Percentiles rank a stretch among this genome's conserved stretches.
Conservation (phyloP, 1,140 invertebrate species). For the Drosophila oshimai region DNA sequence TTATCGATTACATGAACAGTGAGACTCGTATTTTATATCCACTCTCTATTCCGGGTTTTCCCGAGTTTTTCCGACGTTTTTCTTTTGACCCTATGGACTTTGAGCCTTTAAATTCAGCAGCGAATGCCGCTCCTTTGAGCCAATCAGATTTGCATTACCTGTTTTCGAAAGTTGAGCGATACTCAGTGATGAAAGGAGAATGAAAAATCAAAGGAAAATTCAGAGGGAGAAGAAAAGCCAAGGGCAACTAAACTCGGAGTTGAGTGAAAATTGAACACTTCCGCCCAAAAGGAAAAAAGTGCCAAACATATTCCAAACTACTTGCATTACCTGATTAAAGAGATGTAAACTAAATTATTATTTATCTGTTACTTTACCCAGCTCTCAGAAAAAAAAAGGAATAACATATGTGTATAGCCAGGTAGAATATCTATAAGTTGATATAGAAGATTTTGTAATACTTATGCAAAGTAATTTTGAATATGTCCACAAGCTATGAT, state of each 20-base stretch:
- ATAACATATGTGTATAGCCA: too few relatives aligned
- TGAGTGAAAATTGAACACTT: too few relatives aligned
- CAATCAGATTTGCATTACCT: slow-evolving; percentile 15
- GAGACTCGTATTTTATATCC: not conserved
- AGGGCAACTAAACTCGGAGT: not conserved
- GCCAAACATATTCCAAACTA: not conserved
- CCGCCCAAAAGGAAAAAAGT: too few relatives aligned
- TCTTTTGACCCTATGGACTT: not conserved
- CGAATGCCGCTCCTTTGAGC: slow-evolving; percentile 1
- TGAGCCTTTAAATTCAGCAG: slow-evolving; percentile 1
- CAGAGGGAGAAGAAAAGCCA: not conserved
- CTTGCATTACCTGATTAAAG: not conserved
- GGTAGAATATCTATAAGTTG: too few relatives aligned
- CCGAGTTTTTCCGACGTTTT: not conserved
- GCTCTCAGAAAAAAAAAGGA: too few relatives aligned
- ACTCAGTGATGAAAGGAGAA: not conserved
- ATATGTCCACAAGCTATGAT: too few relatives aligned
- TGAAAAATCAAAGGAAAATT: not conserved
- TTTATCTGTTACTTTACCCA: too few relatives aligned
- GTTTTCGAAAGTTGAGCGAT: not conserved
- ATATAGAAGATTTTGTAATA: too few relatives aligned
- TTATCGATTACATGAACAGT: slow-evolving; percentile 52
- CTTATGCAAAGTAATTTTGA: too few relatives aligned
- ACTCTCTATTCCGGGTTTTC: not conserved
- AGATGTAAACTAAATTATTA: not conserved